These are phyloP conservation scores for Helicoverpa assulta DNA, from an alignment of 2,888 invertebrate species.

Conservation along the genomic window DNA sequence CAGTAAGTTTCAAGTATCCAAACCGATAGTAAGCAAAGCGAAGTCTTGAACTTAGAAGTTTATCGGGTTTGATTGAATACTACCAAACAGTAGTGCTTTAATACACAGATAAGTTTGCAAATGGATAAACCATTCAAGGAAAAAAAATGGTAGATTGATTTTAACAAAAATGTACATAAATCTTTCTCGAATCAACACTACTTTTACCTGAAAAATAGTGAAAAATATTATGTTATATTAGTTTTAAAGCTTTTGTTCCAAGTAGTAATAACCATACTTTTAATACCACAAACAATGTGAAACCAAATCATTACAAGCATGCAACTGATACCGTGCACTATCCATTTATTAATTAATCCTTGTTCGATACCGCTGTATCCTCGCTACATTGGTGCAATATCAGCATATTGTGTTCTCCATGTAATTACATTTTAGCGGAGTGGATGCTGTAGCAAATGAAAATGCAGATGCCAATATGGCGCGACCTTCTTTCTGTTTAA, in stretches of 20 bases:
- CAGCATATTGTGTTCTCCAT: constrained; percentile 60
- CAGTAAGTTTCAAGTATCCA: constrained; percentile 12
- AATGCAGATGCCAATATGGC: constrained; percentile 50
- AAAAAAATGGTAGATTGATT: too few relatives aligned
- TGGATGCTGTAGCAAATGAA: constrained; percentile 57
- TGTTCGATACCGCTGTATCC: constrained; percentile 35
- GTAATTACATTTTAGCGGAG: constrained; percentile 63
- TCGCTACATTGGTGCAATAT: constrained; percentile 52
- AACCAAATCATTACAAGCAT: not conserved
- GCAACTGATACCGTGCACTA: not conserved
- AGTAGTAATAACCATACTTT: too few relatives aligned
- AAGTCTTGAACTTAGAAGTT: constrained; percentile 46
- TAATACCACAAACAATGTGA: too few relatives aligned
- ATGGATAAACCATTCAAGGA: constrained; percentile 2
- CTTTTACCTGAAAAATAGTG: too few relatives aligned
- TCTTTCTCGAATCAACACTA: too few relatives aligned
- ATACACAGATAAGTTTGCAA: constrained; percentile 18
- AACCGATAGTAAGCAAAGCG: constrained; percentile 19
- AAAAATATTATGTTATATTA: too few relatives aligned
- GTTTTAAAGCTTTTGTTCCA: too few relatives aligned
- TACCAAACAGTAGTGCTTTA: constrained; percentile 15
- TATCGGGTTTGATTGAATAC: constrained; percentile 39
- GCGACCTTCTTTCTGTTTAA: constrained; percentile 45
- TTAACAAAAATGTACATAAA: not conserved
- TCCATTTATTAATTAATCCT: constrained; percentile 34